Base-by-base conservation (phyloP, 2,113 vertebrate genomes). In the Meles meles region DNA sequence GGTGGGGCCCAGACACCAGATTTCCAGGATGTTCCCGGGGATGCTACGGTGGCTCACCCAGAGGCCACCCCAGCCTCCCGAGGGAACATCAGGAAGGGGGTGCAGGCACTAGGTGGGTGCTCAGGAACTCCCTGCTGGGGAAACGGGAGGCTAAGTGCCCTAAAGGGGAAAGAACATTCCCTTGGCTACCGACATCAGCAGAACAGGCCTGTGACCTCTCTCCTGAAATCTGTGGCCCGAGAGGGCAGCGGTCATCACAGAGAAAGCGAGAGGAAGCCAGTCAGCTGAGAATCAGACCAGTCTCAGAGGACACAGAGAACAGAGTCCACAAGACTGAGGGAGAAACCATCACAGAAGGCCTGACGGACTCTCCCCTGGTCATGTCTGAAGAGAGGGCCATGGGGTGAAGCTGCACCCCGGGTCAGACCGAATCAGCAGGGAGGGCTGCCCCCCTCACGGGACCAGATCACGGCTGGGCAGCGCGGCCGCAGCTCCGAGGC, bases 401-500 rank as follows among this genome's bases (percentile, higher is more conserved):
- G 6, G 9, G 31, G 61, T 4, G 14, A 2, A 11, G 65, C 20
- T n/a, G 74, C 12, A 15, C 27, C 44, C 52, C 0, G 0, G 9
- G 23, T 20, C 5, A 21, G 44, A 21, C 67, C 5, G 29, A 31
- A 59, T 8, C 34, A 7, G 63, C 6, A 10, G 55, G 44, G 5
- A 27, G 31, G 2, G 37, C 42, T 5, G 42, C 34, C 57, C 27
- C n/a, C 0, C 0, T 3, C 25, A 23, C 0, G 12, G 0, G 20
- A 21, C 42, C 27, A 47, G 59, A 37, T 7, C 59, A 4, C 6
- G 0, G 5, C 34, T 39, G 77, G 21, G n/a, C 55, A 7, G 7
- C 4, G 5, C 0, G 2, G 1, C 29, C 13, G 82, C 52, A 39
- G 49, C 42, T n/a, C 2, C 0, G 2, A 8, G 1, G 31, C 0